Evolutionary conservation across 1,140 invertebrate species (phyloP).

Genomic region (Bombus ignitus): DNA sequence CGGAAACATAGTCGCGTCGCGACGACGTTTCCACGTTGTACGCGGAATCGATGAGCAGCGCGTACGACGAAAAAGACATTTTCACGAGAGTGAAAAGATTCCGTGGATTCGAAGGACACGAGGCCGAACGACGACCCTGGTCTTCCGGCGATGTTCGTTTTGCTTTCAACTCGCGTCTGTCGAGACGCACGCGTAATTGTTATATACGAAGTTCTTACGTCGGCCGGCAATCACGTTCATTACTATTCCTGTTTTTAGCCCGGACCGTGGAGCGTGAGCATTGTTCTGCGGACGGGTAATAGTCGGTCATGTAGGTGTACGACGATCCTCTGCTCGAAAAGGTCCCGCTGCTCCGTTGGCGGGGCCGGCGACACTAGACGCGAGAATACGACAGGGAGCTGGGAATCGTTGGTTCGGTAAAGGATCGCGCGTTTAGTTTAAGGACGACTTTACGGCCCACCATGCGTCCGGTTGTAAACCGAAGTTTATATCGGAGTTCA

Average conservation of each 20-base stretch:
- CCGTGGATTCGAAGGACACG: conserved; percentile 45
- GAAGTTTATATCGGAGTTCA: conserved; percentile 50
- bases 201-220: conserved; percentile 54
- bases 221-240: conserved; percentile 52
- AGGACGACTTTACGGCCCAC: conserved; percentile 38
- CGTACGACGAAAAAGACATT: neutral
- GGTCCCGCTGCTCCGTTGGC: neutral
- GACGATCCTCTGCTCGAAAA: neutral
- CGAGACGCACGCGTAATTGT: conserved; percentile 55
- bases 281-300: conserved; percentile 47
- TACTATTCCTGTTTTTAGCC: conserved; percentile 56
- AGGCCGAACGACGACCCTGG: conserved; percentile 59
- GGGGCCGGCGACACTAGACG: neutral
- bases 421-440: conserved; percentile 34
- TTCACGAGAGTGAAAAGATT: conserved; percentile 8
- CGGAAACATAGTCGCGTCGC: neutral
- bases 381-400: conserved; percentile 24
- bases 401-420: conserved; percentile 16
- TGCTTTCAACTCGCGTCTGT: conserved; percentile 48
- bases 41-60: neutral
- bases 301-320: conserved; percentile 37
- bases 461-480: conserved; percentile 27
- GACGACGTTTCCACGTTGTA: neutral
- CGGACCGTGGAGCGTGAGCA: conserved; percentile 18
- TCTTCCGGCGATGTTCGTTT: conserved; percentile 57